Base-by-base conservation (phyloP, 2,888 invertebrate genomes). In the Cremastobaeus sp. region DNA sequence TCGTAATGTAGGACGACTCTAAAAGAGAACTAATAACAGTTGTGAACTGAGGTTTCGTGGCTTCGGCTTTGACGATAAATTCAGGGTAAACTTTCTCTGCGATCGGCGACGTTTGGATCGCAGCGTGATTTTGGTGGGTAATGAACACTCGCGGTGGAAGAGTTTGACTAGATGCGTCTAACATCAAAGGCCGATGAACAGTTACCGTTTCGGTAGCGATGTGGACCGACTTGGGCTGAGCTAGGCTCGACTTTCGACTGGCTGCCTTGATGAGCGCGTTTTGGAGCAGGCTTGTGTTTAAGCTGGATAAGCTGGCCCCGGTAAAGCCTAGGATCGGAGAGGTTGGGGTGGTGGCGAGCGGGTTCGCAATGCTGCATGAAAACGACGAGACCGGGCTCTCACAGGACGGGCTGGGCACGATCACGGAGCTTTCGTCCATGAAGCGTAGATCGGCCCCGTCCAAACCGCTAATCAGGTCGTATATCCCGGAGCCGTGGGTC, bases 381-480 rank as follows among this genome's bases (percentile, higher is more conserved):
- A 86, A 85, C 20, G 92, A 92, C 68, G 93, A 92, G 8, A 93
- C 93, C 39, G 94, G 93, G 83, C 93, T 94, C 85, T 95, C 95
- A 82, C 92, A 92, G 65, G 91, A 92, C 11, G 95, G 94, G 74
- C 95, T 94, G 62, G 94, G 92, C 66, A 95, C 90, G 77, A 93
- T 93, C 37, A 96, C 91, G 20, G 95, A 96, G 86, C 96, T 96
- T 85, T 96, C 96, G 85, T 96, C 96, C 96, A 96, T 96, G 87
- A 92, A 96, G 43, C 94, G 91, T 55, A 96, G 89, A 88, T 96
- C 96, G n/a, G 94, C 94, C 71, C 93, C 94, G 84, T 96, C 95
- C 88, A 96, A 90, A 48, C 93, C 93, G 14, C 93, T 91, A 69
- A 96, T 89, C 71, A 95, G 90, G 85, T 96, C 95, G 82, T 93